phyloP scores from a whole-genome alignment of 23 tunicate genomes.

The Ciona savignyi region DNA sequence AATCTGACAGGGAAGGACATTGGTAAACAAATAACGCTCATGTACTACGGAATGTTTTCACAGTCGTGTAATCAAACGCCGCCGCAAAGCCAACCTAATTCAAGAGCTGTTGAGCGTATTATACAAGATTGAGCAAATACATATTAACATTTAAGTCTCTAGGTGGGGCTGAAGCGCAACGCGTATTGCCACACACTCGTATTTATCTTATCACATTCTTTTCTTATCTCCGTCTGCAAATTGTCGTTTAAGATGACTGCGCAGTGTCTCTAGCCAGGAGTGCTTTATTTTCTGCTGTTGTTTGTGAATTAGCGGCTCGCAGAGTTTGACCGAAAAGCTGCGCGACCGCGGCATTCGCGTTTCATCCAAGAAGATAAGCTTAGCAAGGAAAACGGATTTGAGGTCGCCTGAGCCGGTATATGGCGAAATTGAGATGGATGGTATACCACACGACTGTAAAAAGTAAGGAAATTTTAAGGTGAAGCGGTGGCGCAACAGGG shows the following conservation, averaged over 20 bases:
- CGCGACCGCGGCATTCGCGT: not conserved
- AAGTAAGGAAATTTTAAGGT: not conserved
- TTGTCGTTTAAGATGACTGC: no score
- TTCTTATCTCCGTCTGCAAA: no score
- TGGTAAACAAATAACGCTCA: not conserved
- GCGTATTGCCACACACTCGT: not conserved
- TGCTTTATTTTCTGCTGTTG: not conserved
- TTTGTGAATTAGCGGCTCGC: not conserved
- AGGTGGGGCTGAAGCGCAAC: not conserved
- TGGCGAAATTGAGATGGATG: not conserved
- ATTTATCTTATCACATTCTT: no score
- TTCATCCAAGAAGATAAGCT: not conserved
- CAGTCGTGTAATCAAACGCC: not conserved
- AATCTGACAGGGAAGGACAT: not conserved
- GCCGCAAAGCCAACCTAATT: not conserved
- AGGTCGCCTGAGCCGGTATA: not conserved
- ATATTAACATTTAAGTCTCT: not conserved
- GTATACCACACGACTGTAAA: not conserved
- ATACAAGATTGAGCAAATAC: no score
- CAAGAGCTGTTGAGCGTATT: not conserved
- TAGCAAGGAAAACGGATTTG: not conserved
- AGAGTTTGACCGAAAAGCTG: not conserved
- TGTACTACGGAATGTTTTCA: not conserved
- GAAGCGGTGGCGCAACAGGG: not conserved
- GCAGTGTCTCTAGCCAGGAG: not conserved